Percentiles rank a stretch among this genome's conserved stretches.
Conservation (phyloP, 2,888 invertebrate species). For the Schizaphis graminum region DNA sequence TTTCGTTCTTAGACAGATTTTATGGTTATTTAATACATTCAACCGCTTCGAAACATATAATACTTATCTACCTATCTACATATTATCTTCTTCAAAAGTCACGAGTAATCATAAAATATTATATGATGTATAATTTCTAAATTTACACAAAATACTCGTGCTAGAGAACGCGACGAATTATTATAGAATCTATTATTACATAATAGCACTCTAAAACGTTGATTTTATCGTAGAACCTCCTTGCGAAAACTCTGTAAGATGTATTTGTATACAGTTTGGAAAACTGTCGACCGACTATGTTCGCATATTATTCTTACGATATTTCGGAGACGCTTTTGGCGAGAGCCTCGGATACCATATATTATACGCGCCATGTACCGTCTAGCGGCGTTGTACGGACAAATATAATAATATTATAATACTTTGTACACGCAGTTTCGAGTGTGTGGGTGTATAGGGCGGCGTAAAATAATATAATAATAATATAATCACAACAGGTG, state of each 20-base stretch:
- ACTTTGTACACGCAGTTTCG: not conserved
- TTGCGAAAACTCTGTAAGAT: not conserved
- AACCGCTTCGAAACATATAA: not conserved
- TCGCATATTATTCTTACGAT: not conserved
- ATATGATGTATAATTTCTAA: no score
- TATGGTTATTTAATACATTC: not conserved
- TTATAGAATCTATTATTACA: no score
- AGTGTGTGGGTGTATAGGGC: constrained; percentile 48
- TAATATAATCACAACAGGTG: constrained; percentile 58
- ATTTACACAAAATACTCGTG: not conserved
- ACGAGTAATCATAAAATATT: no score
- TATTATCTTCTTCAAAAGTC: no score
- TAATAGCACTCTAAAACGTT: no score
- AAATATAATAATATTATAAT: not conserved
- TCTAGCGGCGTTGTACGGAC: not conserved
- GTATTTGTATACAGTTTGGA: not conserved
- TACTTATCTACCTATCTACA: not conserved
- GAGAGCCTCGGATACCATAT: not conserved
- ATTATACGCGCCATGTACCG: not conserved
- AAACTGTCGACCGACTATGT: not conserved
- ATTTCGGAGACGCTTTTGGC: constrained; percentile 4
- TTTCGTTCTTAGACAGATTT: not conserved
- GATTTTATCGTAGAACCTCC: no score
- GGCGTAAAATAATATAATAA: not conserved
- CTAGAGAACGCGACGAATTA: not conserved